Conservation (phyloP, 2,113 vertebrate genomes). For the Gopherus evgoodei region DNA sequence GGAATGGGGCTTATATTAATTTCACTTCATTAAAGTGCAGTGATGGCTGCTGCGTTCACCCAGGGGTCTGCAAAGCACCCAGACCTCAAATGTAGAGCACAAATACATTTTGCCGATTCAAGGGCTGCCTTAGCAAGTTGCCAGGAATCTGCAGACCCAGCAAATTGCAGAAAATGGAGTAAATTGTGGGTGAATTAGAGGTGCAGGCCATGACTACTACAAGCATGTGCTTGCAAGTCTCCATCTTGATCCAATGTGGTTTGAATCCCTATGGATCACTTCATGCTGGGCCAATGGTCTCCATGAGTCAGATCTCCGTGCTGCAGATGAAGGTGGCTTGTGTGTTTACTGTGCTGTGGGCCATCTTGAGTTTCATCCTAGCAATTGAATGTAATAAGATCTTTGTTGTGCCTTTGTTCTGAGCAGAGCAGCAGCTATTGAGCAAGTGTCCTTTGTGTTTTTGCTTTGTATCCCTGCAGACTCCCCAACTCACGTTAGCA, state of each 20-base stretch:
- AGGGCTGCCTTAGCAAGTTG: not conserved
- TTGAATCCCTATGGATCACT: not conserved
- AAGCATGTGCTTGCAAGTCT: not conserved
- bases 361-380: not conserved
- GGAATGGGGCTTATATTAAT: not conserved
- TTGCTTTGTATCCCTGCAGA: constrained; percentile 69
- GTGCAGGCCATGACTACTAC: not conserved
- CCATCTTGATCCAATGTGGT: not conserved
- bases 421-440: not conserved
- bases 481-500: constrained; percentile 82
- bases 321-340: not conserved
- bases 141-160: not conserved
- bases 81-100: not conserved
- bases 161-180: not conserved
- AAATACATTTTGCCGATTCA: not conserved
- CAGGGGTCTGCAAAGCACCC: not conserved
- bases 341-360: accelerated
- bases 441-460: not conserved
- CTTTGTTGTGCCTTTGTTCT: not conserved
- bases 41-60: not conserved
- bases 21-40: constrained; percentile 13
- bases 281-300: not conserved
- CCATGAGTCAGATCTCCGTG: not conserved
- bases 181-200: not conserved
- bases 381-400: not conserved